phyloP scores from a whole-genome alignment of 53 echinoderm and acorn worm species.

The Hippasteria phrygiana region DNA sequence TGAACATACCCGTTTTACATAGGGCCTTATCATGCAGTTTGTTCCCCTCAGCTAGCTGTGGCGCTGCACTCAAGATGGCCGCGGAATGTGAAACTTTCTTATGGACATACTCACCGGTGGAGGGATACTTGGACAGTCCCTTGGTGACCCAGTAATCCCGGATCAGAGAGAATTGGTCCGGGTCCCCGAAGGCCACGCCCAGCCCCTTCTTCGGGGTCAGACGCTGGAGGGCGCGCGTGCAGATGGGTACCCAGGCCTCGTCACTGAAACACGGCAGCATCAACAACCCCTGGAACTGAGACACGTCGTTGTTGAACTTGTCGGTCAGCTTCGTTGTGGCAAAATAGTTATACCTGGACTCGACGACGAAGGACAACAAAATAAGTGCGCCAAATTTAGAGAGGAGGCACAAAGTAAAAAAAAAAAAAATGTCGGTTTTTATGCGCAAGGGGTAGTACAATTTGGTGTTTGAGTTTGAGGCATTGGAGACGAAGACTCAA shows the following conservation, averaged over 20 bases:
- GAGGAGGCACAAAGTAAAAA: too few relatives aligned
- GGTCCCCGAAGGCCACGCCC: slow-evolving; percentile 68
- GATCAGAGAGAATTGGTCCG: slow-evolving; percentile 70
- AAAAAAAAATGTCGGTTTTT: too few relatives aligned
- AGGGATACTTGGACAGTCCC: slow-evolving; percentile 66
- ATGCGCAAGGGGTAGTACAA: too few relatives aligned
- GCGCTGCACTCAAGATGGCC: too few relatives aligned
- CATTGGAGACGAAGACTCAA: too few relatives aligned
- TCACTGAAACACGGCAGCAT: slow-evolving; percentile 74
- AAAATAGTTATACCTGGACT: slow-evolving; percentile 58
- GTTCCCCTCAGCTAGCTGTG: too few relatives aligned
- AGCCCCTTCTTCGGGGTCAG: slow-evolving; percentile 45
- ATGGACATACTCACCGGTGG: slow-evolving; percentile 62
- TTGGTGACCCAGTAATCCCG: slow-evolving; percentile 75
- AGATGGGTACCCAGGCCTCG: slow-evolving; percentile 58
- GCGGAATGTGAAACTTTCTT: too few relatives aligned
- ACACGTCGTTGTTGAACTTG: slow-evolving; percentile 63
- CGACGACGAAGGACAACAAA: too few relatives aligned
- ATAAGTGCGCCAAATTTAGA: too few relatives aligned
- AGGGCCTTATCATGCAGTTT: too few relatives aligned
- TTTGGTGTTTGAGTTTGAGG: too few relatives aligned
- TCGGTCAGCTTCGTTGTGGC: slow-evolving; percentile 28
- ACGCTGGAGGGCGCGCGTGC: slow-evolving; percentile 62
- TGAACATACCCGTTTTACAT: too few relatives aligned
- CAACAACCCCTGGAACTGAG: slow-evolving; percentile 65